These are phyloP conservation scores for Turritopsis rubra DNA, from an alignment of 30 jellyfish, hydroid and myxozoan species.

Conservation along the genomic window DNA sequence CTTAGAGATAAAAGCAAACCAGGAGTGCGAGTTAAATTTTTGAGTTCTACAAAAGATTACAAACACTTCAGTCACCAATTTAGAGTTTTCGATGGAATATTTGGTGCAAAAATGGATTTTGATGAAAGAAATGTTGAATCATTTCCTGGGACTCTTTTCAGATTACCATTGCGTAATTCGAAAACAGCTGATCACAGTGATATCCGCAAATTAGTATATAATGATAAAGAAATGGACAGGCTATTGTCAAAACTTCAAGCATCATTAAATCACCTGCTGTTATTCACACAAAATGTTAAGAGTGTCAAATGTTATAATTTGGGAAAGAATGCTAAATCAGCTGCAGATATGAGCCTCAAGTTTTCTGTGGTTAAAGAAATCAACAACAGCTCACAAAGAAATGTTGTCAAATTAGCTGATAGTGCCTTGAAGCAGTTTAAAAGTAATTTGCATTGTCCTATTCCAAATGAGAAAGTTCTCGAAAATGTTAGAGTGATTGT, in stretches of 20 bases:
- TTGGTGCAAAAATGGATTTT: conserved; percentile 52
- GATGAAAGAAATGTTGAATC: conserved; percentile 5
- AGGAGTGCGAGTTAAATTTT: conserved; percentile 49
- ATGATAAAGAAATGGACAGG: conserved; percentile 34
- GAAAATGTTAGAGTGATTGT: neutral
- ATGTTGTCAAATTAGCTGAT: neutral
- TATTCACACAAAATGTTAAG: conserved; percentile 58
- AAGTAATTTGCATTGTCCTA: neutral
- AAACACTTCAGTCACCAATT: conserved; percentile 47
- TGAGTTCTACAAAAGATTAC: conserved; percentile 15
- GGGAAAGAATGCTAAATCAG: conserved; percentile 11
- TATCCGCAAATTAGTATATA: conserved; percentile 36
- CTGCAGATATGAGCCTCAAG: conserved; percentile 17
- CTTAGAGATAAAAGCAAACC: conserved; percentile 54
- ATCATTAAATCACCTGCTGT: conserved; percentile 36
- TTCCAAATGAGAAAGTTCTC: neutral
- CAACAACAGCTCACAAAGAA: neutral
- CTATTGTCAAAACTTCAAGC: conserved; percentile 32
- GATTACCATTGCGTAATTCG: conserved; percentile 69
- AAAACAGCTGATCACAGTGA: conserved; percentile 50
- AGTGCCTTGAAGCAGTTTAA: neutral
- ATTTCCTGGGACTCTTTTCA: conserved; percentile 58
- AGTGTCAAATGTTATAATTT: conserved; percentile 29
- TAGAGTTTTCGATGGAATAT: conserved; percentile 46
- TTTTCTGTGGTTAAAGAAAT: neutral